phyloP scores from a whole-genome alignment of 2,888 invertebrate genomes.

The Cheiracanthium punctorium region DNA sequence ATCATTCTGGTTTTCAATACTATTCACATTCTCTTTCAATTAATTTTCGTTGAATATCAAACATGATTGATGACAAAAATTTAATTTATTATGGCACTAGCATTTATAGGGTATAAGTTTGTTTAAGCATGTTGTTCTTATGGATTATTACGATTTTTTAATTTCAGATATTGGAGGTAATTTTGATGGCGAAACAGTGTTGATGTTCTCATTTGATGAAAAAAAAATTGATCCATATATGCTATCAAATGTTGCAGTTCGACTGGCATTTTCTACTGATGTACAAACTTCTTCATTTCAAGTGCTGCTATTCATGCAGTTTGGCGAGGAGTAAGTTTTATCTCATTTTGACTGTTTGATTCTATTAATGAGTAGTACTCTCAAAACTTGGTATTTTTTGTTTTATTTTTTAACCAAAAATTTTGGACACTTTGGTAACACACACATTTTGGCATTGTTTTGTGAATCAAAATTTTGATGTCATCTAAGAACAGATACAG shows the following conservation, averaged over 20 bases:
- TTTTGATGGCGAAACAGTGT: slow-evolving; percentile 89
- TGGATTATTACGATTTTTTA: not conserved
- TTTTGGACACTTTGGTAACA: no score
- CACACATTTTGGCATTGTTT: no score
- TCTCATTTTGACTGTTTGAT: not conserved
- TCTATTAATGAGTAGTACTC: no score
- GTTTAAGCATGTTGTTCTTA: not conserved
- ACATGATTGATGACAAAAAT: no score
- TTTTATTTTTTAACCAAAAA: no score
- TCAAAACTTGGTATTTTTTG: no score
- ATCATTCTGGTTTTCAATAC: no score
- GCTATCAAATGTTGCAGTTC: slow-evolving; percentile 81
- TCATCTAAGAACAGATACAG: no score
- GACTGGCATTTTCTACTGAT: slow-evolving; percentile 89
- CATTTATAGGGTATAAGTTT: not conserved
- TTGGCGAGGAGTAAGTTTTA: slow-evolving; percentile 81
- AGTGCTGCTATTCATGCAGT: slow-evolving; percentile 86
- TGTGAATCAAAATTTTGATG: no score
- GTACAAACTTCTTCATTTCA: slow-evolving; percentile 76
- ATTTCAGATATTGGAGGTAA: slow-evolving; percentile 85
- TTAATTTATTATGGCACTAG: not conserved
- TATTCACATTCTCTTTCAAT: not conserved
- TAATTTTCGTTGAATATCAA: no score
- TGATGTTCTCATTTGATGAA: slow-evolving; percentile 77
- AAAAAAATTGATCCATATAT: slow-evolving; percentile 77